Evolutionary conservation across 64 coral and sea anemone species (phyloP), one percentile per base, ranked within the genome.

Genomic region (Platygyra sinensis): DNA sequence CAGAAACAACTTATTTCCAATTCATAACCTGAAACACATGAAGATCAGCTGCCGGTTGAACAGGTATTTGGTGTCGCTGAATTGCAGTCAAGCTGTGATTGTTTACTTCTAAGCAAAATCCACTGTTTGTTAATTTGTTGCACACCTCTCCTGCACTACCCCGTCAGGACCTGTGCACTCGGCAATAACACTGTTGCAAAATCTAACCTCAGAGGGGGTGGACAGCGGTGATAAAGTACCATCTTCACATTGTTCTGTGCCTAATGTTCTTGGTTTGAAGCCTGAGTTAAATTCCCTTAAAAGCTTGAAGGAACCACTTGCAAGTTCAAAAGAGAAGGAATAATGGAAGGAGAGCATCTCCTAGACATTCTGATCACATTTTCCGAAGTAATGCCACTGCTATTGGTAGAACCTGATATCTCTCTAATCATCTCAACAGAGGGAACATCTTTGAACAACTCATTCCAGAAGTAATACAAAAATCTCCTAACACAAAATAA

Each of bases 401-500:
- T 94, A 19, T 49, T 77, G 10, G 49, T 49, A 1, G 39, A 85
- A 55, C 61, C 71, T 31, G 88, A 29, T 12, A 29, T 71, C 42
- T 75, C 71, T 60, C 27, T 62, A 25, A 94, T 38, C 49, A 24
- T 89, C 9, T 76, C 78, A 55, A n/a, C 8, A 28, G 32, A 36
- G 39, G 69, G 73, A 39, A 72, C 31, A 76, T 64, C 72, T 22
- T 71, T 3, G 69, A 89, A 94, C 78, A 59, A 85, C 20, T 72
- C 17, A 64, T 78, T 89, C 87, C 87, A 94, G 5, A 84, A 22
- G 33, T 89, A 75, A 83, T 77, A 94, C 12, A 94, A 55, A 55
- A 82, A 87, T 39, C 87, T 80, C 60, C 92, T 94, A 52, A 33
- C n/a, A n/a, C n/a, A n/a, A n/a, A n/a, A n/a, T n/a, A n/a, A n/a